These are phyloP conservation scores for Ptilonorhynchus violaceus DNA, from an alignment of 2,113 vertebrate species.

Conservation along the genomic window DNA sequence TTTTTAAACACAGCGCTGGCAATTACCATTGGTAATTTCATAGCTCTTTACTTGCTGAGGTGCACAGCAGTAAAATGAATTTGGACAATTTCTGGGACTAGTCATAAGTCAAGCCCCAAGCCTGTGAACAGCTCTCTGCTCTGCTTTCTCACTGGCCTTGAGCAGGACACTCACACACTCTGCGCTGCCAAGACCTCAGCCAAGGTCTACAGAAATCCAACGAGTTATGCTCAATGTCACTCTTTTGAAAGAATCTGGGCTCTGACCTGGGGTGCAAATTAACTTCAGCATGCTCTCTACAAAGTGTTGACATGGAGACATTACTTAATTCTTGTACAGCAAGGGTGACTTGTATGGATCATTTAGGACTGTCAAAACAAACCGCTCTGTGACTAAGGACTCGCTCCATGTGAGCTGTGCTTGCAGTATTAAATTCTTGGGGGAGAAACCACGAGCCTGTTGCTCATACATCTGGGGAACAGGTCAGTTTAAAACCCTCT, in stretches of 20 bases:
- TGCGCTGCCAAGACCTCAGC: constrained; percentile 8
- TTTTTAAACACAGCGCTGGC: neutral
- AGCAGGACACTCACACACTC: neutral
- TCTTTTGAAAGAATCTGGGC: constrained; percentile 49
- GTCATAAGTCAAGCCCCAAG: neutral
- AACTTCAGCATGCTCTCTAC: constrained; percentile 11
- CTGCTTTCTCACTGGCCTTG: neutral
- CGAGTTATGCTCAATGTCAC: constrained; percentile 3
- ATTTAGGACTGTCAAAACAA: constrained; percentile 57
- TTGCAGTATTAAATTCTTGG: neutral
- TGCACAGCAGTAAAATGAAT: neutral
- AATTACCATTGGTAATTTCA: neutral
- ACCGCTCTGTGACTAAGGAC: neutral
- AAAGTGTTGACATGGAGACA: constrained; percentile 45
- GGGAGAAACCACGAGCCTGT: neutral
- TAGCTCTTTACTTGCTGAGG: neutral
- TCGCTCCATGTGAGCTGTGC: neutral
- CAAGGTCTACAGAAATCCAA: constrained; percentile 32
- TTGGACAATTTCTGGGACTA: neutral
- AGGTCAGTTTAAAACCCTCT: neutral
- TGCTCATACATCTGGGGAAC: neutral
- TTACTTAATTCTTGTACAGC: constrained; percentile 47
- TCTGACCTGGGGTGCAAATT: constrained; percentile 50
- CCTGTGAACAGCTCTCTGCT: neutral
- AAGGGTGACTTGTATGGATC: constrained; percentile 47